Base-by-base conservation (phyloP, 2,113 vertebrate genomes). In the Myotis lucifugus region DNA sequence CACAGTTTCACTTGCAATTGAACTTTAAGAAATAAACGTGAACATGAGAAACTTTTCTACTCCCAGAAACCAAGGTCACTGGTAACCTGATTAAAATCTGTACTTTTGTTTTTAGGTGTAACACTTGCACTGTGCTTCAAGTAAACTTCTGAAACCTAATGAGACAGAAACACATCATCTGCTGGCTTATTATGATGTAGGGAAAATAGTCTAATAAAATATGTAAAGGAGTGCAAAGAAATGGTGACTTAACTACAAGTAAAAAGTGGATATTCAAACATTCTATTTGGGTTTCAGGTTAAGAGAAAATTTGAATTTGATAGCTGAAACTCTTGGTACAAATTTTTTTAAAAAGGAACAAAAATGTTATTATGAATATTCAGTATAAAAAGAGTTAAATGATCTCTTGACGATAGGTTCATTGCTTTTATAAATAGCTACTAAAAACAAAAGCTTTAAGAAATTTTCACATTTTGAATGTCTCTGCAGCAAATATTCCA, bases 231-330 rank as follows among this genome's bases (percentile, higher is more conserved):
- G 15, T 89, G 64, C 67, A 83, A 73, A 52, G 21, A 83, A 86
- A 66, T 32, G 17, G 54, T 37, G 32, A 85, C 23, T 76, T 77
- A 64, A 91, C 48, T 81, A n/a, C 2, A 88, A 50, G n/a, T 83
- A 85, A 85, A 85, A 95, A 96, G 52, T 93, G 48, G 77, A 78
- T 76, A 73, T 13, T 85, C 52, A 85, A 82, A 85, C 50, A 91
- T n/a, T 88, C 46, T 92, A 46, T 40, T 29, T 78, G 70, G 29
- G 46, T 5, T 90, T 82, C 5, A 29, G 61, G 52, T 50, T 50
- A 81, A 64, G 17, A 88, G 40, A 93, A 90, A 72, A 81, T 59
- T n/a, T 40, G 8, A 79, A 76, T 93, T 70, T 81, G 86, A 81
- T 82, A 91, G 3, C 8, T 72, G 32, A 50, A 93, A 76, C 11